These are phyloP conservation scores for Piscicola geometra DNA, from an alignment of 2,888 invertebrate genomes.

Conservation along the genomic window DNA sequence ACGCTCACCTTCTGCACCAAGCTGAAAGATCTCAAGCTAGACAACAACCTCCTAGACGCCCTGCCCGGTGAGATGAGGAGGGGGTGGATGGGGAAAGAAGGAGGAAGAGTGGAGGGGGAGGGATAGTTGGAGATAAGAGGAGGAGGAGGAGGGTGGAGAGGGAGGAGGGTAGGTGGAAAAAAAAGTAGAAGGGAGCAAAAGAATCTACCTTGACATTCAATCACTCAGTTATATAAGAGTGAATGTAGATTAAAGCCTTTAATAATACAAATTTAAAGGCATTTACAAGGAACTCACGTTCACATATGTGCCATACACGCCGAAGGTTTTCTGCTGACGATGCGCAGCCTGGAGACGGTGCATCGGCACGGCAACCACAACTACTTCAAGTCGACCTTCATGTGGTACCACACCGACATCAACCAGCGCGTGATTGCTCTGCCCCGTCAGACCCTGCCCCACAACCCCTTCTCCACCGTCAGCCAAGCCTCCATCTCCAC, in stretches of 20 bases:
- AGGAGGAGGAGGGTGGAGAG: too few species aligned
- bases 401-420: conserved; percentile 59
- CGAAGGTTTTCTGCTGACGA: conserved; percentile 54
- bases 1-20: conserved; percentile 56
- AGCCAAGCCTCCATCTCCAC: neutral
- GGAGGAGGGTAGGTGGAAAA: too few species aligned
- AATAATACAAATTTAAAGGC: too few species aligned
- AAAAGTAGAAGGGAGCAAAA: neutral
- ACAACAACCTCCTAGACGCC: conserved; percentile 58
- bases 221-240: too few species aligned
- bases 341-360: conserved; percentile 56
- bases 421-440: conserved; percentile 55
- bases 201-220: neutral
- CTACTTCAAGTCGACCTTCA: conserved; percentile 59
- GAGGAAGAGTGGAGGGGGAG: too few species aligned
- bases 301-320: too few species aligned
- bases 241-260: too few species aligned
- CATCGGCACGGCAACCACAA: conserved; percentile 59
- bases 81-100: too few species aligned
- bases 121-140: too few species aligned
- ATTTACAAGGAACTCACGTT: too few species aligned
- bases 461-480: conserved; percentile 9
- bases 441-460: neutral
- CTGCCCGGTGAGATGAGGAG: conserved; percentile 53
- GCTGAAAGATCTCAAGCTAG: conserved; percentile 55